phyloP scores from a whole-genome alignment of 1,140 invertebrate genomes.

The Diabrotica virgifera region DNA sequence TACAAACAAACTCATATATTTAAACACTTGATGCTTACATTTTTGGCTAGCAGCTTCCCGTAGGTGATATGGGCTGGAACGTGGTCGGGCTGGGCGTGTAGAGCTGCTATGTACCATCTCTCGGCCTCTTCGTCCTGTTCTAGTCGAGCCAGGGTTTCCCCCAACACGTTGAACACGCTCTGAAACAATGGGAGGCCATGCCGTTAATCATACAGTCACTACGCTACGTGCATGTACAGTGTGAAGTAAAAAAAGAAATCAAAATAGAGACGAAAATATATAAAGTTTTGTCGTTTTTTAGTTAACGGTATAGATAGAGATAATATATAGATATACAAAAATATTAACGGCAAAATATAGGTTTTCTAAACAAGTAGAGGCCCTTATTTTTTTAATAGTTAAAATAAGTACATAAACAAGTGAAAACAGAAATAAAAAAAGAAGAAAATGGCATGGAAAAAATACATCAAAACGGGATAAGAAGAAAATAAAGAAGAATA shows the following conservation, averaged over 20 bases:
- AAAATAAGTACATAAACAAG: too few species aligned
- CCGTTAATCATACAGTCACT: slow-evolving; percentile 35
- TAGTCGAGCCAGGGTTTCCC: slow-evolving; percentile 79
- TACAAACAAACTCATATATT: background rate
- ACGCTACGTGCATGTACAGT: background rate
- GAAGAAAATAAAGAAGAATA: too few species aligned
- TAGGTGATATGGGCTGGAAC: slow-evolving; percentile 87
- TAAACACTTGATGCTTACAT: slow-evolving; percentile 66
- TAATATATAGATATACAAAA: too few species aligned
- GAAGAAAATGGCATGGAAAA: too few species aligned
- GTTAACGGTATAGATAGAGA: too few species aligned
- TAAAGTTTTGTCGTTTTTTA: too few species aligned
- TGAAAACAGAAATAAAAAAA: too few species aligned
- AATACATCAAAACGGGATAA: too few species aligned
- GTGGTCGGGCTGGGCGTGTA: slow-evolving; percentile 79
- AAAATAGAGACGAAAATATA: too few species aligned
- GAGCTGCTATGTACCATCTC: slow-evolving; percentile 76
- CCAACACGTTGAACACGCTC: slow-evolving; percentile 82
- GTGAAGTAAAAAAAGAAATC: background rate
- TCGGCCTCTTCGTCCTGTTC: slow-evolving; percentile 79
- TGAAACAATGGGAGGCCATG: slow-evolving; percentile 45
- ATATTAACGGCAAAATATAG: too few species aligned
- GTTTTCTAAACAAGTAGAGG: too few species aligned
- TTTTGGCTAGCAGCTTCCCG: slow-evolving; percentile 83
- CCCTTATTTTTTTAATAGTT: too few species aligned